Conservation (phyloP, 2,888 invertebrate genomes). For the Hypena proboscidalis region DNA sequence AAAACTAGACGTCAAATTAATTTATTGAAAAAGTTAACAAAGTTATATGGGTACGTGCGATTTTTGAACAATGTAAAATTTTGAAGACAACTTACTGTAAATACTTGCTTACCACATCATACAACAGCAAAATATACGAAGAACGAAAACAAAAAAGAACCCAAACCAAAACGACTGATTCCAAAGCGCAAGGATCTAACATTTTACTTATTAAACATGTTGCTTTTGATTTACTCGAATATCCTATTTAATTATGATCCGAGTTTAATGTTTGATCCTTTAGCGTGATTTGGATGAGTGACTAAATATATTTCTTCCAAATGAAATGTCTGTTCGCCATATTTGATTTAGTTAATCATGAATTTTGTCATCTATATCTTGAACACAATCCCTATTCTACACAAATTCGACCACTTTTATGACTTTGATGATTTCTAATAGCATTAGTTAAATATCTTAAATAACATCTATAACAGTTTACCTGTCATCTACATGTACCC, state of each 20-base stretch:
- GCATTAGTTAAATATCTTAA: background rate
- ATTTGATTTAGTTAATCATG: constrained; percentile 14
- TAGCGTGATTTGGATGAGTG: constrained; percentile 43
- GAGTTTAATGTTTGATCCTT: constrained; percentile 44
- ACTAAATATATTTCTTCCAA: constrained; percentile 21
- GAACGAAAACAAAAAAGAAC: constrained; percentile 40
- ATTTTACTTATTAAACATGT: constrained; percentile 10
- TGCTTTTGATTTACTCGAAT: background rate
- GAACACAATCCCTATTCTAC: no score
- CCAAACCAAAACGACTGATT: constrained; percentile 47
- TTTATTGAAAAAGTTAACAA: no score
- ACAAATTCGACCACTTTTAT: background rate
- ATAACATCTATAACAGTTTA: constrained; percentile 5
- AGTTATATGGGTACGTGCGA: no score
- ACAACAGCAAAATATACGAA: constrained; percentile 56
- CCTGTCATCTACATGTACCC: constrained; percentile 38
- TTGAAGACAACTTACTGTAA: constrained; percentile 52
- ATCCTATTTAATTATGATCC: constrained; percentile 15
- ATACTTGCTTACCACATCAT: constrained; percentile 47
- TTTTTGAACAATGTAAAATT: background rate
- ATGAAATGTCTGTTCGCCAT: constrained; percentile 29
- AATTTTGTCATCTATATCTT: background rate
- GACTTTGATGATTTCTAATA: constrained; percentile 5
- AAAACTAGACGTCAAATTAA: no score
- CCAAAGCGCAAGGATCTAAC: constrained; percentile 58